These are phyloP conservation scores for Trichacis sp. DNA, from an alignment of 2,888 invertebrate genomes.

Conservation along the genomic window DNA sequence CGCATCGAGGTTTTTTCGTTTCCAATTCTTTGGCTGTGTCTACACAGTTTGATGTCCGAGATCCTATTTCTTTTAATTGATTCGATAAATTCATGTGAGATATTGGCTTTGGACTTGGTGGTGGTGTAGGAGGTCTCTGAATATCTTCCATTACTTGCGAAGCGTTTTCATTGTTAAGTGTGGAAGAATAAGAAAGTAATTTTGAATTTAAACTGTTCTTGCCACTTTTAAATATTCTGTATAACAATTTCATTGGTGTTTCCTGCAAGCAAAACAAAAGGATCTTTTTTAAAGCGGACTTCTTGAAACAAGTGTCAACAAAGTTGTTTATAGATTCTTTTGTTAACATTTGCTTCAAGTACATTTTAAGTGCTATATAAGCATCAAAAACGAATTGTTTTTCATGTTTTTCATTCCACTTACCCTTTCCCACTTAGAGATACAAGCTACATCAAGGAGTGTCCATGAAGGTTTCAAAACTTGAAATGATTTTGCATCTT, in stretches of 20 bases:
- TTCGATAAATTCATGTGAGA: constrained; percentile 38
- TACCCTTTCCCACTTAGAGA: constrained; percentile 93
- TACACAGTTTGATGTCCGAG: constrained; percentile 34
- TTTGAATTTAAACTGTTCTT: constrained; percentile 30
- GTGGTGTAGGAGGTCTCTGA: constrained; percentile 61
- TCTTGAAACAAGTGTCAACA: too few relatives aligned
- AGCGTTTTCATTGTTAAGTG: constrained; percentile 21
- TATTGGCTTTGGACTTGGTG: constrained; percentile 59
- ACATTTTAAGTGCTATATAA: too few relatives aligned
- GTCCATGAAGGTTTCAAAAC: constrained; percentile 70
- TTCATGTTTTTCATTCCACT: too few relatives aligned
- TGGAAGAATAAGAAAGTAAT: constrained; percentile 16
- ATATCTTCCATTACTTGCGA: constrained; percentile 56
- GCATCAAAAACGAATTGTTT: too few relatives aligned
- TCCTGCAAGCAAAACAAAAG: constrained; percentile 52
- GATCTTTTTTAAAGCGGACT: background rate
- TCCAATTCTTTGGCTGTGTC: constrained; percentile 52
- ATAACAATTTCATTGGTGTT: constrained; percentile 58
- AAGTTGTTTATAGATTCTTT: too few relatives aligned
- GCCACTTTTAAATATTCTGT: constrained; percentile 52
- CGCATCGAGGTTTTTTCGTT: constrained; percentile 61
- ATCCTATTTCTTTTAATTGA: constrained; percentile 35
- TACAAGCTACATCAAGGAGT: constrained; percentile 93
- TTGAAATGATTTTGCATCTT: constrained; percentile 34
- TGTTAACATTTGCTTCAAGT: too few relatives aligned